Percentiles rank a stretch among this genome's conserved stretches.
These are phyloP conservation scores for Tetrax tetrax DNA, from an alignment of 2,113 vertebrate species.

Conservation along the genomic window DNA sequence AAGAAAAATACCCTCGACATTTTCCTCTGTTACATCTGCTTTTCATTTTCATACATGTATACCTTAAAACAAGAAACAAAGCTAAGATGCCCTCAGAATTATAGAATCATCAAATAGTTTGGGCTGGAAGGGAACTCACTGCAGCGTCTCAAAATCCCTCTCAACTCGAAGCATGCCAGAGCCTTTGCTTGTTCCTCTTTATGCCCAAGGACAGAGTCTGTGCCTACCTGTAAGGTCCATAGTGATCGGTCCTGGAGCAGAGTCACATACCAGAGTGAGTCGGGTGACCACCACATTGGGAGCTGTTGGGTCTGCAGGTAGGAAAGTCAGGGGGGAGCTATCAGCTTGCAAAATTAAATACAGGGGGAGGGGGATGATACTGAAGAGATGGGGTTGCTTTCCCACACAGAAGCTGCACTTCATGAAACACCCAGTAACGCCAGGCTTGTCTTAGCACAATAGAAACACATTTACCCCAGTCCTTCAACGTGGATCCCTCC, in stretches of 20 bases:
- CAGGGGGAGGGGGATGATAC: rapidly evolving
- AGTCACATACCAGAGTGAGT: slow-evolving; percentile 79
- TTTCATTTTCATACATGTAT: neutral
- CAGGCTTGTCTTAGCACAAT: neutral
- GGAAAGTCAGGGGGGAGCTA: neutral
- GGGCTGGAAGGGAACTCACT: neutral
- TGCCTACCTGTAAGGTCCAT: slow-evolving; percentile 84
- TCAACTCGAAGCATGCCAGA: neutral
- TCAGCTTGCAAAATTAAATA: neutral
- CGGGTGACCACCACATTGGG: slow-evolving; percentile 83
- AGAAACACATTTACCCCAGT: neutral
- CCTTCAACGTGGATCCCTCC: neutral
- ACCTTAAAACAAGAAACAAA: neutral
- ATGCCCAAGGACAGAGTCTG: neutral
- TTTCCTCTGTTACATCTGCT: neutral
- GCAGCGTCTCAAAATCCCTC: neutral
- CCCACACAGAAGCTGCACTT: neutral
- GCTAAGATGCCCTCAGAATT: neutral
- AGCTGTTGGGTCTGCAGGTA: slow-evolving; percentile 74
- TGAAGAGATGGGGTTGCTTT: neutral
- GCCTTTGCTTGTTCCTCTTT: neutral
- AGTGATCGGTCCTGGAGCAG: slow-evolving; percentile 79
- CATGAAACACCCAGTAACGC: neutral
- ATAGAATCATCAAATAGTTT: too few species aligned
- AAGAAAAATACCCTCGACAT: neutral